Percentiles rank a stretch among this genome's conserved stretches.
Conservation (phyloP, 2,888 invertebrate genomes). For the Sminthurides aquaticus region DNA sequence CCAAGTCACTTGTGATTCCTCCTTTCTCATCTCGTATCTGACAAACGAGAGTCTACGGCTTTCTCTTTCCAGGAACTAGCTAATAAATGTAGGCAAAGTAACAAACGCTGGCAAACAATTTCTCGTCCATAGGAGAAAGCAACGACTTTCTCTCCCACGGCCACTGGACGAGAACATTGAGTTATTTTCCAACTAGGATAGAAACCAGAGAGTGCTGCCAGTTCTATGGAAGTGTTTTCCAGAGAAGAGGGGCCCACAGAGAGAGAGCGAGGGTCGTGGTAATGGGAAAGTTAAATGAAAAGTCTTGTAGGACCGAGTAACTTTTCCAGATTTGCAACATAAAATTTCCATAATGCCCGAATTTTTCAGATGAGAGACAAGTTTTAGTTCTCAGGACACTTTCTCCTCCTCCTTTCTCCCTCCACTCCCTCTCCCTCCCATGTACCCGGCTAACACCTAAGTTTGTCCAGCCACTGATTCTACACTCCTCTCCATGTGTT, state of each 20-base stretch:
- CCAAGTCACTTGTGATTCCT: not conserved
- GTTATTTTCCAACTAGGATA: too few species aligned
- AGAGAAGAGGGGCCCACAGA: not conserved
- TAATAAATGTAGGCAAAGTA: not conserved
- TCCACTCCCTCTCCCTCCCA: not conserved
- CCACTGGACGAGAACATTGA: not conserved
- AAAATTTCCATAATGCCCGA: slow-evolving; percentile 16
- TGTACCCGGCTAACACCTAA: not conserved
- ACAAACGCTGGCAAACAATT: too few species aligned
- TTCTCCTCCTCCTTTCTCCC: not conserved
- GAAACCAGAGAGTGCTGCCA: too few species aligned
- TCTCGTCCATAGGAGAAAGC: too few species aligned
- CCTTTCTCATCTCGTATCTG: not conserved
- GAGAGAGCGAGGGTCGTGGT: not conserved
- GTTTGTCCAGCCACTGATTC: too few species aligned
- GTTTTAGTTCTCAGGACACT: not conserved
- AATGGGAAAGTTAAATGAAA: not conserved
- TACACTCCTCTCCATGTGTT: too few species aligned
- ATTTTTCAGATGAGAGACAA: slow-evolving; percentile 10
- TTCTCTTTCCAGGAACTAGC: not conserved
- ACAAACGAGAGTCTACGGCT: too few species aligned
- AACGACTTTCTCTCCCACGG: not conserved
- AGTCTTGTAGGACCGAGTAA: not conserved
- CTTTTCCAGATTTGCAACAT: slow-evolving; percentile 11
- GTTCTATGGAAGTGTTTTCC: too few species aligned